These are phyloP conservation scores for Lepus townsendii DNA, from an alignment of 2,797 vertebrate species.

Conservation along the genomic window DNA sequence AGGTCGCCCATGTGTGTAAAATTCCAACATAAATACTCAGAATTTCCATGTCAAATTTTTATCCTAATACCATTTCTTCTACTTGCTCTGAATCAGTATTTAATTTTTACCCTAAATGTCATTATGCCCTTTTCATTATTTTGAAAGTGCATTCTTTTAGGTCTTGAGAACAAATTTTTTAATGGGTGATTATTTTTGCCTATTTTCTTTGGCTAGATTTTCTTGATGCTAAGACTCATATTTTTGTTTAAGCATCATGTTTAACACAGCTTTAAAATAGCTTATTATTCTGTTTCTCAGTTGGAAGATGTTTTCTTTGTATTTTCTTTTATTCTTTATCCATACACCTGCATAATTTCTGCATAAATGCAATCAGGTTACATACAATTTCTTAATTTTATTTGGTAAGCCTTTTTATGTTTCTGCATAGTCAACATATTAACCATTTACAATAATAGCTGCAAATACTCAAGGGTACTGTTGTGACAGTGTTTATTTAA, in stretches of 20 bases:
- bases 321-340: not conserved
- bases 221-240: not conserved
- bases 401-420: constrained; percentile 61
- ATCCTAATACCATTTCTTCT: not conserved
- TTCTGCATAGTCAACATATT: constrained; percentile 32
- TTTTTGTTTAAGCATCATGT: not conserved
- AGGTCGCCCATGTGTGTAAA: not conserved
- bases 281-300: constrained; percentile 4
- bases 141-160: constrained; percentile 40
- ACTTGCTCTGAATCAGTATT: constrained; percentile 16
- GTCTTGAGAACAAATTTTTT: not conserved
- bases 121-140: not conserved
- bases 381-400: constrained; percentile 40
- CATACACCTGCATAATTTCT: constrained; percentile 34
- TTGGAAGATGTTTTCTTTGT: constrained; percentile 25
- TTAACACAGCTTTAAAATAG: not conserved
- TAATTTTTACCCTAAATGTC: constrained; percentile 20
- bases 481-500: not conserved
- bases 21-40: not conserved
- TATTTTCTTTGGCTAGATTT: constrained; percentile 47
- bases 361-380: constrained; percentile 61
- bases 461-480: not conserved
- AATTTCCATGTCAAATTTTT: not conserved
- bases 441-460: constrained; percentile 12
- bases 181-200: constrained; percentile 44